A percentile compares a stretch with the other conserved stretches of the same genome.
Evolutionary conservation across 2,888 invertebrate species (phyloP).

Genomic region (Eupithecia vulgata): DNA sequence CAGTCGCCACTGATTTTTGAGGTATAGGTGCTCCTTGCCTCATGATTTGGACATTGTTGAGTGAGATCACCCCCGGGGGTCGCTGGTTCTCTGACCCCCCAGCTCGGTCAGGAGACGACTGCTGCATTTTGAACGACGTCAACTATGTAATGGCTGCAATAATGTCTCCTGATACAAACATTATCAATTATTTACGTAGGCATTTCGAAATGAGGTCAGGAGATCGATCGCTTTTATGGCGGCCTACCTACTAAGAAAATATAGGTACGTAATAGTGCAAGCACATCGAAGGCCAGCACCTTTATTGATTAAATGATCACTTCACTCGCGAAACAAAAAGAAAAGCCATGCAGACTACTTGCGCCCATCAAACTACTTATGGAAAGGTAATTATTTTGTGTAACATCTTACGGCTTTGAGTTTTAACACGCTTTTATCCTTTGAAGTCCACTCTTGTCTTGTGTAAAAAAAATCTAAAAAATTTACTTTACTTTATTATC

Average conservation of each 20-base stretch:
- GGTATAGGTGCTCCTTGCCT: constrained; percentile 89
- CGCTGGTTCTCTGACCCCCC: not conserved
- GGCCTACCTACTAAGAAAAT: constrained; percentile 7
- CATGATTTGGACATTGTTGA: constrained; percentile 90
- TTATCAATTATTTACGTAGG: not conserved
- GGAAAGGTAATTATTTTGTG: not conserved
- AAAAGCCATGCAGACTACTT: constrained; percentile 5
- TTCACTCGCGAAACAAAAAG: not conserved
- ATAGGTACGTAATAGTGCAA: not conserved
- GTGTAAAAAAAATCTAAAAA: not conserved
- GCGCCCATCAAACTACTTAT: not conserved
- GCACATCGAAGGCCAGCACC: not conserved
- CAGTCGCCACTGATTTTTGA: constrained; percentile 90
- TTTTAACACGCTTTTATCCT: not conserved
- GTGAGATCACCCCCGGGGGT: constrained; percentile 35
- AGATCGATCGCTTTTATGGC: not conserved
- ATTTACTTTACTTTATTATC: too few relatives aligned
- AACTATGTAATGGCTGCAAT: not conserved
- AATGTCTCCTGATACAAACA: constrained; percentile 5
- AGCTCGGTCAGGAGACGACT: constrained; percentile 5
- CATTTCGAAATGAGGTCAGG: constrained; percentile 4
- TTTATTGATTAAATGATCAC: not conserved
- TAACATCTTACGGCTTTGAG: not conserved
- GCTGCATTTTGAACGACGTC: constrained; percentile 16
- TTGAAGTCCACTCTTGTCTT: not conserved